Evolutionary conservation across 2,113 vertebrate genomes (phyloP).

Genomic region (Gasterosteus aculeatus): DNA sequence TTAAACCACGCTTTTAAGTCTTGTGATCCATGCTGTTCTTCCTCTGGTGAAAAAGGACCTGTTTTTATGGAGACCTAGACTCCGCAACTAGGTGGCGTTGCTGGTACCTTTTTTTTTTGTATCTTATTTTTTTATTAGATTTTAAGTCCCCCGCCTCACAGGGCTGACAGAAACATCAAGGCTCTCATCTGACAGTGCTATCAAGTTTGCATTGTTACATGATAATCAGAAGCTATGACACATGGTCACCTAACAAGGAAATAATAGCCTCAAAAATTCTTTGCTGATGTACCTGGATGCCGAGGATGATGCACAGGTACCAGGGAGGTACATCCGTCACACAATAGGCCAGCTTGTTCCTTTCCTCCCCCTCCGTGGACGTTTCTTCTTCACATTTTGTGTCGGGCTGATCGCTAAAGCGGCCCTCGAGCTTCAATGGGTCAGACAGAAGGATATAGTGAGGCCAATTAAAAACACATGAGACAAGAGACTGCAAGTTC

Average conservation of each 20-base stretch:
- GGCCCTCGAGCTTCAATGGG: constrained; percentile 64
- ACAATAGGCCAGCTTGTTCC: constrained; percentile 81
- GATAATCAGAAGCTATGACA: not conserved
- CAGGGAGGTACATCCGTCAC: constrained; percentile 90
- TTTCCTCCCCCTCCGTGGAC: constrained; percentile 24
- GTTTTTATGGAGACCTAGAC: no score
- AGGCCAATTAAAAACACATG: not conserved
- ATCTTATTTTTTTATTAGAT: no score
- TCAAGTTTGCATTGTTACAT: constrained; percentile 17
- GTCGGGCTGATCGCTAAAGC: no score
- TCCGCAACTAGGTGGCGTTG: no score
- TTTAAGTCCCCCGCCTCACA: no score
- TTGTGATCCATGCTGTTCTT: no score
- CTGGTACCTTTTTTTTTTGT: no score
- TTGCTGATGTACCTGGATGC: constrained; percentile 85
- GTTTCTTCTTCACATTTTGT: constrained; percentile 38
- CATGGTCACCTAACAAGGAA: not conserved
- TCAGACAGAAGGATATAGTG: constrained; percentile 6
- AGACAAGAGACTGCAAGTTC: no score
- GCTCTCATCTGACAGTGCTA: constrained; percentile 32
- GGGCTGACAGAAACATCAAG: no score
- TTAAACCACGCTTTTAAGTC: no score
- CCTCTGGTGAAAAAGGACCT: no score
- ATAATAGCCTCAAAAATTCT: not conserved
- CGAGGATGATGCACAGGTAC: constrained; percentile 93